Evolutionary conservation across 2,888 invertebrate species (phyloP).

Genomic region (Rotaria macrura): DNA sequence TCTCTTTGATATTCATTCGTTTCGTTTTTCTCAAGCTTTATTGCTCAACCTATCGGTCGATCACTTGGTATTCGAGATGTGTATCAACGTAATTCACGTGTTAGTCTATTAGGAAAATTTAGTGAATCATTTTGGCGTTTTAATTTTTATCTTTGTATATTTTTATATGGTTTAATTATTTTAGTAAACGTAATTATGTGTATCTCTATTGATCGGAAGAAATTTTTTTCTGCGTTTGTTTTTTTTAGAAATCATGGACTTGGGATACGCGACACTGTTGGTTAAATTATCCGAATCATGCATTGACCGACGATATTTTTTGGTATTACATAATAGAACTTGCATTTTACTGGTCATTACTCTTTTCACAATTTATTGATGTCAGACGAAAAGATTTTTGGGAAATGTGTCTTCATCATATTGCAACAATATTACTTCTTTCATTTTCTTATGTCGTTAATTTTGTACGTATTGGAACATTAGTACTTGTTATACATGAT

Average conservation of each 20-base stretch:
- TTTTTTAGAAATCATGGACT: conserved; percentile 68
- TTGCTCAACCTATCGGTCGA: conserved; percentile 16
- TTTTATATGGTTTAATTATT: conserved; percentile 21
- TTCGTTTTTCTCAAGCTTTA: background rate
- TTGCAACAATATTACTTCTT: conserved; percentile 71
- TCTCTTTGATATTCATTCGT: too few relatives aligned
- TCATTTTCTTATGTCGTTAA: conserved; percentile 88
- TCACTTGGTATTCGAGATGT: background rate
- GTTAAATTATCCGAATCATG: conserved; percentile 67
- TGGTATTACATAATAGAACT: conserved; percentile 94
- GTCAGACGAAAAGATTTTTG: conserved; percentile 72
- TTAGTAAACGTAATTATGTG: conserved; percentile 1
- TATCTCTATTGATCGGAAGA: too few relatives aligned
- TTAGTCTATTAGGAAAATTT: conserved; percentile 24
- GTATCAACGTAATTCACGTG: background rate
- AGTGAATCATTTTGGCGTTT: conserved; percentile 29
- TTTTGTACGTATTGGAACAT: conserved; percentile 73
- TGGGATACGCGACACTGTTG: conserved; percentile 82
- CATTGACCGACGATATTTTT: conserved; percentile 70
- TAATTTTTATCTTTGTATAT: conserved; percentile 23
- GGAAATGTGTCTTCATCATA: conserved; percentile 96
- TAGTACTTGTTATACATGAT: conserved; percentile 59
- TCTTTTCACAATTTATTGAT: conserved; percentile 56
- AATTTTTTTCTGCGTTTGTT: background rate
- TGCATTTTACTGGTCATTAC: conserved; percentile 86